These are phyloP conservation scores for Redunca redunca DNA, from an alignment of 2,113 vertebrate species.

Conservation along the genomic window DNA sequence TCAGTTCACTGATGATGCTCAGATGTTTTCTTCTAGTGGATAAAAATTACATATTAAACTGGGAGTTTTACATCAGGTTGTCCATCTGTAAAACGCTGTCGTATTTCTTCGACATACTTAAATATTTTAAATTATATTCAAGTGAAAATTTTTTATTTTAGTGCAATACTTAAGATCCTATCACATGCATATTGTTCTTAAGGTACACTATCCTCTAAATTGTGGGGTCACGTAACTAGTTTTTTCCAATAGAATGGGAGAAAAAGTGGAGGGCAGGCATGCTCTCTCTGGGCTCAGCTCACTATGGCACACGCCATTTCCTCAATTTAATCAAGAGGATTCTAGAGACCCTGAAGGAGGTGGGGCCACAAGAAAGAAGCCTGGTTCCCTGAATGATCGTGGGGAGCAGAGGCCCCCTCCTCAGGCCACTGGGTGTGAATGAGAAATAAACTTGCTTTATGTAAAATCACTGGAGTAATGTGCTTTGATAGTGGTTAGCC, in stretches of 20 bases:
- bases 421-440: neutral
- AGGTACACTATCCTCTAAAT: neutral
- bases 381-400: neutral
- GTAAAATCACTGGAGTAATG: too few relatives aligned
- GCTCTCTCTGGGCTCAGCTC: neutral
- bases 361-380: neutral
- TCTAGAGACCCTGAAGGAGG: too few relatives aligned
- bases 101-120: neutral
- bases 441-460: neutral
- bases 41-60: neutral
- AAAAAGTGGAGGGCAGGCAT: neutral
- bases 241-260: rapidly evolving
- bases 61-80: neutral
- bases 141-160: neutral
- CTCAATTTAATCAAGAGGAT: neutral
- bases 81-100: neutral
- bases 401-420: neutral
- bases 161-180: neutral
- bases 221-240: neutral
- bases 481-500: neutral
- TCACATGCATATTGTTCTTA: neutral
- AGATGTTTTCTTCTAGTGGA: neutral
- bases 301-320: rapidly evolving
- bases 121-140: neutral
- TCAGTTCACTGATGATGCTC: neutral